Evolutionary conservation across 2,113 vertebrate genomes (phyloP).

Genomic region (Rhinolophus ferrumequinum): DNA sequence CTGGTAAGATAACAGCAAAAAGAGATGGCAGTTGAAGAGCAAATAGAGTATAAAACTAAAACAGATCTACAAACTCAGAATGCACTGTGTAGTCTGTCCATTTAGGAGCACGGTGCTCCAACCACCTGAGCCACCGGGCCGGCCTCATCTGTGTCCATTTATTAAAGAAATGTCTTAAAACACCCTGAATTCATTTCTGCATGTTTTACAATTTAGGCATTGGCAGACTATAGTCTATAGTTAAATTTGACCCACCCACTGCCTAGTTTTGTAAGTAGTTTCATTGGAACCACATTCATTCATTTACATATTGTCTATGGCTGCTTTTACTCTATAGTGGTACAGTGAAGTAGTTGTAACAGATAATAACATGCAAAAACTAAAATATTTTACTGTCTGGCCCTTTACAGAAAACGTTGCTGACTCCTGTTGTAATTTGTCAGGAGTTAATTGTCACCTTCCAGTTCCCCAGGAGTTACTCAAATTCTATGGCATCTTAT

Average conservation of each 20-base stretch:
- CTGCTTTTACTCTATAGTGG: neutral
- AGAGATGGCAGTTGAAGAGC: neutral
- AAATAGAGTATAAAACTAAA: neutral
- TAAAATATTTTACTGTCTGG: neutral
- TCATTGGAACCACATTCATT: neutral
- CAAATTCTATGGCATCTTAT: neutral
- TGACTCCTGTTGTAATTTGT: neutral
- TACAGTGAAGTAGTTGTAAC: neutral
- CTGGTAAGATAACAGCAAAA: neutral
- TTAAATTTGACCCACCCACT: neutral
- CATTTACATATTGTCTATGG: neutral
- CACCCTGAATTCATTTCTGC: neutral
- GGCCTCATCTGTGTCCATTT: neutral
- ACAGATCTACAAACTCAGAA: constrained; percentile 1
- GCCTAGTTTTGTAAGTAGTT: neutral
- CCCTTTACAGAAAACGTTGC: neutral
- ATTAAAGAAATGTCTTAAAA: neutral
- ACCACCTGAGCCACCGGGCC: too few species aligned
- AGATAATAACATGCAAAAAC: neutral
- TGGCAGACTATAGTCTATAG: neutral
- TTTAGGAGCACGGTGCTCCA: too few species aligned
- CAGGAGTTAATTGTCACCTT: neutral
- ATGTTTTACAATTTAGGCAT: neutral
- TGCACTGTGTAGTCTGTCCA: neutral
- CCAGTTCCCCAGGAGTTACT: neutral